Conservation (phyloP, 2,113 vertebrate species). For the Ailuropoda melanoleuca region DNA sequence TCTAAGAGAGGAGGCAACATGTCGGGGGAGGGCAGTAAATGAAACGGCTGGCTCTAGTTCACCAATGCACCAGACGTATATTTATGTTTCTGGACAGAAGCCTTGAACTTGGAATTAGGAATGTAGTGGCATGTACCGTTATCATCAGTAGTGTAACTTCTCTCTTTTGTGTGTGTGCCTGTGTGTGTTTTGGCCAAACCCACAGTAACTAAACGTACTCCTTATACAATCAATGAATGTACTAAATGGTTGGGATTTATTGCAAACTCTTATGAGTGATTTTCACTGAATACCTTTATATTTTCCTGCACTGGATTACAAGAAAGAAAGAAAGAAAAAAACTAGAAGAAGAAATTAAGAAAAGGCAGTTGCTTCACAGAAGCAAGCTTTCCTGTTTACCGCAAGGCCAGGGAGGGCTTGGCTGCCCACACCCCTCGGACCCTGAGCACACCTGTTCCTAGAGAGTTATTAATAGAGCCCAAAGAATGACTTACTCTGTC, state of each 20-base stretch:
- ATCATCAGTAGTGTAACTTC: neutral
- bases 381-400: constrained; percentile 77
- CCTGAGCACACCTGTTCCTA: constrained; percentile 68
- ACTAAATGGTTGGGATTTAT: neutral
- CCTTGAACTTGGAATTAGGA: neutral
- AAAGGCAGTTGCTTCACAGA: constrained; percentile 53
- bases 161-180: neutral
- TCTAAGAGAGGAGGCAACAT: neutral
- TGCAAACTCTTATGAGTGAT: neutral
- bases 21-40: neutral
- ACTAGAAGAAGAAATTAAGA: neutral
- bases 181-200: neutral
- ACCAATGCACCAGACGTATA: neutral
- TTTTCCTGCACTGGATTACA: neutral
- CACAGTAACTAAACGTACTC: neutral
- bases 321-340: neutral
- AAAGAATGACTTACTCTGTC: neutral
- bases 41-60: neutral
- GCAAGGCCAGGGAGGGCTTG: neutral
- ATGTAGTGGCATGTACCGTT: neutral
- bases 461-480: constrained; percentile 58
- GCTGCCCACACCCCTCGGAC: constrained; percentile 51
- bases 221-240: neutral
- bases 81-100: neutral
- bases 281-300: neutral